Percentiles rank a stretch among this genome's conserved stretches.
Evolutionary conservation across 2,888 invertebrate genomes (phyloP).

Genomic region (Drosophila merina): DNA sequence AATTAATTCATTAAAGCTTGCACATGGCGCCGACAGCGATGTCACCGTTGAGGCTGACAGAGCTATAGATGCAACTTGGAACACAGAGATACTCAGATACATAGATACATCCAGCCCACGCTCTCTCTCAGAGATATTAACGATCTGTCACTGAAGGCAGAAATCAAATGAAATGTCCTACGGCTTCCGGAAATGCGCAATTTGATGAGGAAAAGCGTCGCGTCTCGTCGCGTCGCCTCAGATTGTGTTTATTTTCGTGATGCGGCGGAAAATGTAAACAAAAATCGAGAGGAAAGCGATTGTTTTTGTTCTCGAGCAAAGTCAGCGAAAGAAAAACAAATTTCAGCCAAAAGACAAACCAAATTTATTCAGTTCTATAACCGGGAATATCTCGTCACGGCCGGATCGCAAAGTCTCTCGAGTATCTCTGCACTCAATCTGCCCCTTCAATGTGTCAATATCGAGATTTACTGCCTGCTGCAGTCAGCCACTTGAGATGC

Average conservation of each 20-base stretch:
- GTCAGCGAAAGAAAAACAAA: conserved; percentile 31
- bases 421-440: conserved; percentile 13
- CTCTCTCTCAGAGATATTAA: conserved; percentile 36
- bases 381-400: conserved; percentile 66
- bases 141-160: conserved; percentile 33
- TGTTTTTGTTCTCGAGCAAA: conserved; percentile 23
- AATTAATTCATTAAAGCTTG: conserved; percentile 75
- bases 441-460: conserved; percentile 59
- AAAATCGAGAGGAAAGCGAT: conserved; percentile 20
- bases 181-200: conserved; percentile 74
- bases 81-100: conserved; percentile 19
- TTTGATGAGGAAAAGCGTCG: conserved; percentile 45
- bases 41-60: conserved; percentile 35
- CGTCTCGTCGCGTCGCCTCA: conserved; percentile 1
- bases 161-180: conserved; percentile 48
- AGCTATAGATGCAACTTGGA: conserved; percentile 29
- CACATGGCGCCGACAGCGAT: conserved; percentile 54
- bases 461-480: conserved; percentile 57
- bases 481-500: conserved; percentile 62
- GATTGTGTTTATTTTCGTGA: conserved; percentile 31
- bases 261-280: conserved; percentile 46
- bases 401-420: conserved; percentile 45
- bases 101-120: conserved; percentile 15
- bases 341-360: conserved; percentile 40
- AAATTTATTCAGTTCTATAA: conserved; percentile 64